Evolutionary conservation across 2,113 vertebrate genomes (phyloP).

Genomic region (Pipa parva): DNA sequence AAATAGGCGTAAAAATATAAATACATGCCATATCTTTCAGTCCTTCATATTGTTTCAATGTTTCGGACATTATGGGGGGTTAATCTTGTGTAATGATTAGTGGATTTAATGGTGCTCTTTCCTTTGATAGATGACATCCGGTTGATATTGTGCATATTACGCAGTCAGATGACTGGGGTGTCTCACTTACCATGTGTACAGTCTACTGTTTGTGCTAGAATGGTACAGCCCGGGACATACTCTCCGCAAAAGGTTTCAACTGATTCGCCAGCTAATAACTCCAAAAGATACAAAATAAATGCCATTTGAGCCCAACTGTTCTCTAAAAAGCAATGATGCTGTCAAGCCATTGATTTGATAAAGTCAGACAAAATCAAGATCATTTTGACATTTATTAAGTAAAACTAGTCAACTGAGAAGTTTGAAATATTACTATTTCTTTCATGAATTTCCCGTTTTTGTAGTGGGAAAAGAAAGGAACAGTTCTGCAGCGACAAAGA

Average conservation of each 20-base stretch:
- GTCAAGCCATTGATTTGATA: constrained; percentile 51
- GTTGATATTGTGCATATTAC: no score
- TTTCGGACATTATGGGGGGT: no score
- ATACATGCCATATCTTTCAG: no score
- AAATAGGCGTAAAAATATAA: no score
- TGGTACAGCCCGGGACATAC: background rate
- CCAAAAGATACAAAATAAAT: constrained; percentile 47
- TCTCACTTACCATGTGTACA: no score
- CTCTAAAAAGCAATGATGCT: constrained; percentile 51
- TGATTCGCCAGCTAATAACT: constrained; percentile 45
- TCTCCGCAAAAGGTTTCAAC: background rate
- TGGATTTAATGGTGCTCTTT: no score
- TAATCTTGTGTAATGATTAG: no score
- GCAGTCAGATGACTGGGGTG: no score
- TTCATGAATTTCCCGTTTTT: constrained; percentile 20
- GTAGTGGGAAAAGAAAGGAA: constrained; percentile 6
- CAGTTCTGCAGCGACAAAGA: background rate
- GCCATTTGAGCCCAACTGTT: constrained; percentile 45
- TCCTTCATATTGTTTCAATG: no score
- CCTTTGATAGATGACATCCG: no score
- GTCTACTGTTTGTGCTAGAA: background rate
- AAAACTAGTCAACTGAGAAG: constrained; percentile 5
- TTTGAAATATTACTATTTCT: constrained; percentile 21
- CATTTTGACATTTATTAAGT: constrained; percentile 42
- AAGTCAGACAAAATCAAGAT: constrained; percentile 49